Conservation (phyloP, 2,888 invertebrate species). For the Mechanitis messenoides region DNA sequence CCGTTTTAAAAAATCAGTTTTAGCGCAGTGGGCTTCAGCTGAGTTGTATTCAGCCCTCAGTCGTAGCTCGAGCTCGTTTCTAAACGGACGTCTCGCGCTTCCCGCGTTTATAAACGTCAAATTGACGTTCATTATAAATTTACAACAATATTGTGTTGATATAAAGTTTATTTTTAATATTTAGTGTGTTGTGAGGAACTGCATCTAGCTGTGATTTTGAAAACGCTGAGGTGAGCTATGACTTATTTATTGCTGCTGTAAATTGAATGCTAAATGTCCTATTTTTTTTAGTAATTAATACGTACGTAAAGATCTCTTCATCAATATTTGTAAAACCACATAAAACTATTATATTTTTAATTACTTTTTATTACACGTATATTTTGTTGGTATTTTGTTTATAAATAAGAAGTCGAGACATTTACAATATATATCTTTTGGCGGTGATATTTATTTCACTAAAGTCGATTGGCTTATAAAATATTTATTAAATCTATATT, state of each 20-base stretch:
- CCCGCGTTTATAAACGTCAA: conserved; percentile 23
- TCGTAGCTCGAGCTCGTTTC: conserved; percentile 31
- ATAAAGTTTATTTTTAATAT: conserved; percentile 13
- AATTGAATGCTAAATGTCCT: conserved; percentile 28
- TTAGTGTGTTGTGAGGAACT: conserved; percentile 34
- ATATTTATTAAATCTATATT: too few relatives aligned
- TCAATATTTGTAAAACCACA: too few relatives aligned
- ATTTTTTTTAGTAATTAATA: conserved; percentile 1
- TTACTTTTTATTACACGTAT: too few relatives aligned
- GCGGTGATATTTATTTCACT: too few relatives aligned
- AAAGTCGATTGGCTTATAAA: too few relatives aligned
- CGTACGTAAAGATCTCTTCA: too few relatives aligned
- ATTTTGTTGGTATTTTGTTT: too few relatives aligned
- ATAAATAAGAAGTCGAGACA: too few relatives aligned
- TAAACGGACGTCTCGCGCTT: conserved; percentile 38
- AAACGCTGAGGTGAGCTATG: conserved; percentile 57
- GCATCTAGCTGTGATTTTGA: conserved; percentile 56
- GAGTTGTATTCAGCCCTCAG: conserved; percentile 45
- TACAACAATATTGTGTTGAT: conserved; percentile 2
- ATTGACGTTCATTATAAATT: conserved; percentile 23
- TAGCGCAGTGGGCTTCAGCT: conserved; percentile 37
- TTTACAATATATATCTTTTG: too few relatives aligned
- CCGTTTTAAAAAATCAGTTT: conserved; percentile 36
- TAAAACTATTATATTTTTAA: too few relatives aligned
- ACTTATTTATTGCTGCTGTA: conserved; percentile 34